Evolutionary conservation across 2,113 vertebrate genomes (phyloP).

Genomic region (Ondatra zibethicus): DNA sequence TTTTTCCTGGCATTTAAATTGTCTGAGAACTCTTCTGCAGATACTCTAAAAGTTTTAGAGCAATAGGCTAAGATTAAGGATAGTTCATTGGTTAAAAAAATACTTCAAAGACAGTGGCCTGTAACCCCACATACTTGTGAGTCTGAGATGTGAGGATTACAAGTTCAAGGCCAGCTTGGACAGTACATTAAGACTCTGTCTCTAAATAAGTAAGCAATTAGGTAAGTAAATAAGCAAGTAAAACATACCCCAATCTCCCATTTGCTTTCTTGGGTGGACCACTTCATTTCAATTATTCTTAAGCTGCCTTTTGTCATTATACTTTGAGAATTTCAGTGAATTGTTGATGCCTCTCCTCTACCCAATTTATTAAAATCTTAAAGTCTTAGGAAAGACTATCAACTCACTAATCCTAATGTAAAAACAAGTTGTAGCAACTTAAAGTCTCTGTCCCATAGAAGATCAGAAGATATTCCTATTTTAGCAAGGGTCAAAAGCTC

Average conservation of each 20-base stretch:
- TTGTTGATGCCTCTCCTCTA: neutral
- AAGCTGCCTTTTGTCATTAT: neutral
- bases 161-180: neutral
- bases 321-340: neutral
- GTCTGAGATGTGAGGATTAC: neutral
- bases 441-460: neutral
- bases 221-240: neutral
- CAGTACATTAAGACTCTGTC: neutral
- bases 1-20: slow-evolving; percentile 35
- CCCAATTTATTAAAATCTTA: neutral
- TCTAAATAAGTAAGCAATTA: neutral
- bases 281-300: neutral
- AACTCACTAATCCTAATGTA: slow-evolving; percentile 35
- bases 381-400: neutral
- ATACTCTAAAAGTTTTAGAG: neutral
- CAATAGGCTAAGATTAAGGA: neutral
- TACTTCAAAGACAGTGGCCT: neutral
- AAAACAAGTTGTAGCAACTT: slow-evolving; percentile 7
- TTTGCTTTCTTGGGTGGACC: neutral
- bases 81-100: slow-evolving; percentile 5
- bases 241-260: neutral
- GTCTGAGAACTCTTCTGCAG: slow-evolving; percentile 12
- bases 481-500: neutral
- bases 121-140: neutral
- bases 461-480: neutral